Conservation (phyloP, 2,888 invertebrate species). For the Lasioglossum figueresi region DNA sequence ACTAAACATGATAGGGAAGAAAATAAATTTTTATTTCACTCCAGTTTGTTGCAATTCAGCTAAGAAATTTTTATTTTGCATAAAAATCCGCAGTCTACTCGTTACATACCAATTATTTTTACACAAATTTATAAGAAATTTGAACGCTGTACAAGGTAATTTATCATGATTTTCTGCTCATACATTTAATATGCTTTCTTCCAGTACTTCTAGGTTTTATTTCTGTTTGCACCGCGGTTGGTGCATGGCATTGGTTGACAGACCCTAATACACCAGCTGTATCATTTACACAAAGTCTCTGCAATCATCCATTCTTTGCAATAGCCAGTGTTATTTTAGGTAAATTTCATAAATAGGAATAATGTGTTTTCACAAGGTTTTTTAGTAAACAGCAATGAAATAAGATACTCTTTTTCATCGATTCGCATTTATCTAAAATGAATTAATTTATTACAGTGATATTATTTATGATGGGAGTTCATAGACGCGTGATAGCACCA, state of each 20-base stretch:
- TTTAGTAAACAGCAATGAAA: not conserved
- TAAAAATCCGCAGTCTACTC: no score
- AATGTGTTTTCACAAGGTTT: not conserved
- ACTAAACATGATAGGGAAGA: no score
- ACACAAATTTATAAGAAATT: not conserved
- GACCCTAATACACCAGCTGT: slow-evolving; percentile 97
- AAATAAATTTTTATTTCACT: no score
- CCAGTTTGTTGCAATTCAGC: no score
- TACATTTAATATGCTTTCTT: slow-evolving; percentile 66
- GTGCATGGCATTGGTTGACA: slow-evolving; percentile 98
- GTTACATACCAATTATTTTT: not conserved
- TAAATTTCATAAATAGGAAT: slow-evolving; percentile 83
- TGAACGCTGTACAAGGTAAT: not conserved
- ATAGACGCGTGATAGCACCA: slow-evolving; percentile 97
- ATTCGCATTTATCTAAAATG: not conserved
- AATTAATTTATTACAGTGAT: slow-evolving; percentile 86
- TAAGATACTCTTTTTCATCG: not conserved
- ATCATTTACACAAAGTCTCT: slow-evolving; percentile 94
- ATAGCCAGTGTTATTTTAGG: slow-evolving; percentile 93
- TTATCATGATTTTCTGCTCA: not conserved
- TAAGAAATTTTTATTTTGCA: no score
- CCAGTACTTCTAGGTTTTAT: slow-evolving; percentile 94
- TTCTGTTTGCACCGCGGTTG: slow-evolving; percentile 95
- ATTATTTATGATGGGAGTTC: slow-evolving; percentile 96
- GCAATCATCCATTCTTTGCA: slow-evolving; percentile 97